Evolutionary conservation across 2,113 vertebrate genomes (phyloP).

Genomic region (Lasiurus borealis): DNA sequence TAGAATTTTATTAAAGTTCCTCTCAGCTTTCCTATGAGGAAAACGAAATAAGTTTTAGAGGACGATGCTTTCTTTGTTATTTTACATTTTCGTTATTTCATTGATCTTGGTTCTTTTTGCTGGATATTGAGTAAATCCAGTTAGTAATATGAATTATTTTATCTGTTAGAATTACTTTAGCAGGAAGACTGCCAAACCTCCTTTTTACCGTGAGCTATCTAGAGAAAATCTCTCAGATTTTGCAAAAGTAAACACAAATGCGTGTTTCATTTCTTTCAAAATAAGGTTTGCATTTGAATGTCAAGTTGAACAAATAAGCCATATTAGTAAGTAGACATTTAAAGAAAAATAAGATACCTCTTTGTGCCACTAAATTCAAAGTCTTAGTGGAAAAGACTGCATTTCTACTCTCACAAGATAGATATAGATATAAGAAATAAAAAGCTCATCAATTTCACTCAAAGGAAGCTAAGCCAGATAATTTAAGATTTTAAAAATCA

Average conservation of each 20-base stretch:
- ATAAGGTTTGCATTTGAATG: not conserved
- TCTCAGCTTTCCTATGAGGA: not conserved
- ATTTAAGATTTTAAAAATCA: slow-evolving; percentile 3
- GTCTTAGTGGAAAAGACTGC: not conserved
- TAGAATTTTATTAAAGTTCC: not conserved
- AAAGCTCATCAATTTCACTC: not conserved
- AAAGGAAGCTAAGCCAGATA: not conserved
- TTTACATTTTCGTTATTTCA: not conserved
- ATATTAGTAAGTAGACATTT: not conserved
- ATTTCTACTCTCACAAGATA: not conserved
- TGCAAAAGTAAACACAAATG: not conserved
- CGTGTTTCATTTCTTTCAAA: not conserved
- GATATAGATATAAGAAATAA: not conserved
- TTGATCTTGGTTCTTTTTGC: not conserved
- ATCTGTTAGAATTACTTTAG: not conserved
- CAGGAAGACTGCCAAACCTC: not conserved
- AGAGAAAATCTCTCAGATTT: not conserved
- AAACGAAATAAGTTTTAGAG: not conserved
- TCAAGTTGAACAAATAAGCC: not conserved
- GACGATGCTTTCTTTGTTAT: not conserved
- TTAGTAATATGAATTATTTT: not conserved
- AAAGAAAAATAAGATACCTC: slow-evolving; percentile 4
- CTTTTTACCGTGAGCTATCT: not conserved
- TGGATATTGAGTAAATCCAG: not conserved
- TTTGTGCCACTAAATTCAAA: not conserved